Base-by-base conservation (phyloP, 2,888 invertebrate genomes). In the Ptychoptera contaminata region DNA sequence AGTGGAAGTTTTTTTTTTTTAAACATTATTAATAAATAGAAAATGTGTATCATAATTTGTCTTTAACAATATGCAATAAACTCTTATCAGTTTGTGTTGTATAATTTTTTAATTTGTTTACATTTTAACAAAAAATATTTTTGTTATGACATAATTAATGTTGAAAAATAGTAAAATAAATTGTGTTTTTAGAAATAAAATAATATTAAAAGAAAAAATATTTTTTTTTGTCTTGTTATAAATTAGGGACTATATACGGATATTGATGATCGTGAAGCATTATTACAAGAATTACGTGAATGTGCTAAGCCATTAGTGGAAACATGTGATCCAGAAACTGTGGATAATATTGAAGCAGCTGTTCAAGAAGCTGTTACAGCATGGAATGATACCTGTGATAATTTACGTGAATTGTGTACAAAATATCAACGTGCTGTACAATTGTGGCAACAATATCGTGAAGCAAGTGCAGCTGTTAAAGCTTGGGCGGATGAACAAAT, bases 351-450 rank as follows among this genome's bases (percentile, higher is more conserved):
- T 49, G 75, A 79, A 52, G 73, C 79, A 2, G 82, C 83, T 40
- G 79, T 87, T 38, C 77, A 80, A 60, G 79, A 82, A 56, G 85
- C 85, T 12, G 80, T 82, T 11, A 73, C 77, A 5, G 81, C 84
- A 35, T 87, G 86, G 72, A 76, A 82, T 55, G 80, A 81, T 56
- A 86, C 86, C n/a, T 77, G 80, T 60, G 71, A 73, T 52, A 81
- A 82, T 60, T 72, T 87, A 51, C 76, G 77, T 52, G 78, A 80
- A 53, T 73, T 87, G 52, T 84, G 83, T 62, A 77, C 64, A 54
- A 71, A 79, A 55, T 87, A 87, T 68, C 80, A 84, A 60, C 76
- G 80, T 59, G 87, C 86, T 4, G 83, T 85, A 45, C 77, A 79
- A 41, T 72, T 87, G 47, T 87, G 87, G 87, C 72, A 78, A 57